Evolutionary conservation across 2,113 vertebrate species (phyloP), one percentile per base, ranked within the genome.

Genomic region (Camelus dromedarius): DNA sequence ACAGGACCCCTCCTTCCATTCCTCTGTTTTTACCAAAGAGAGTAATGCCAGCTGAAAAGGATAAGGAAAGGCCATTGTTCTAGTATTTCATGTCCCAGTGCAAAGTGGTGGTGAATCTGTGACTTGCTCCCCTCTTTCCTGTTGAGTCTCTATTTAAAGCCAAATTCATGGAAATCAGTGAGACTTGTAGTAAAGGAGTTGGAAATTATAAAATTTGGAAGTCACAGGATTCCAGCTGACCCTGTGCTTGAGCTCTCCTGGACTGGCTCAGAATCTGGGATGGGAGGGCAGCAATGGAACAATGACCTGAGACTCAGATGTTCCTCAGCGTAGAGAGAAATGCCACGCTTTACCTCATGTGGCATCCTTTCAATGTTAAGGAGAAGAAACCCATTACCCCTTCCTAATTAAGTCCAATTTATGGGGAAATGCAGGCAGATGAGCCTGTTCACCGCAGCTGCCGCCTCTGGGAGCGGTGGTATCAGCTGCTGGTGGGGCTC

Each of bases 361-460:
- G 11, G 7, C 72, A 58, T 52, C 22, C 66, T 89, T 52, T 50
- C 67, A 56, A 38, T 2, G 3, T 32, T 11, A 19, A 30, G 1
- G 35, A 5, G 16, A 19, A 81, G 67, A 62, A 82, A 69, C 77
- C 10, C 15, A 42, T 64, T 20, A 20, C n/a, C 18, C 48, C 46
- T 81, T 46, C 32, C 48, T 30, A 15, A 54, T 38, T 69, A 30
- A 42, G 20, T 26, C 58, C 24, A 28, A 18, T 38, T 70, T 70
- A 30, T n/a, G 58, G 48, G 72, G 54, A 86, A 81, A 64, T 11
- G 42, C 70, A 38, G 11, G 26, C 54, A 35, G 26, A 86, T 30
- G 9, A 22, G 58, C 46, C 48, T 8, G 70, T 30, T 8, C 8
- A 6, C 10, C 0, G 0, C 20, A 52, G 38, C 58, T 19, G 22